Conservation (phyloP, 2,113 vertebrate genomes). For the Hypomesus transpacificus region DNA sequence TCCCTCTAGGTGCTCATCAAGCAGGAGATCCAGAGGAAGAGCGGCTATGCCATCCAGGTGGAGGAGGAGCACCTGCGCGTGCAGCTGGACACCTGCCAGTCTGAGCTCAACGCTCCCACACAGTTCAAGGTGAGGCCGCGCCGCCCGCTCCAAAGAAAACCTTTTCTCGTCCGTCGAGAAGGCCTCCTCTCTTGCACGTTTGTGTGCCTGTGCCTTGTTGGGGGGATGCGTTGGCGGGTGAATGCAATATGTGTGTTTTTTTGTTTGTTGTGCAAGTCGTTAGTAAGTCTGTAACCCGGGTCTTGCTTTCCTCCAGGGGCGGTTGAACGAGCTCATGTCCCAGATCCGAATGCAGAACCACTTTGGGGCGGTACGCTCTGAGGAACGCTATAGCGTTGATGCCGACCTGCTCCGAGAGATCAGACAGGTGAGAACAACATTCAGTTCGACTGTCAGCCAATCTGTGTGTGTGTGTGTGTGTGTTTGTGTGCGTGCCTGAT, state of each 20-base stretch:
- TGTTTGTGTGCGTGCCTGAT: neutral
- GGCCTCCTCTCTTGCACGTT: neutral
- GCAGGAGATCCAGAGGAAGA: conserved; percentile 97
- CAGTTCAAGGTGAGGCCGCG: conserved; percentile 87
- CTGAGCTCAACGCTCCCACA: conserved; percentile 93
- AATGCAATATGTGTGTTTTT: neutral
- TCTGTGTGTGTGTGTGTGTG: neutral
- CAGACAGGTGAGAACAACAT: conserved; percentile 76
- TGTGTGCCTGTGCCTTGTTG: neutral
- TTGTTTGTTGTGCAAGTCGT: neutral
- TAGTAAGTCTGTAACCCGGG: neutral
- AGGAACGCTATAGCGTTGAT: conserved; percentile 91
- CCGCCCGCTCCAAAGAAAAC: too few relatives aligned
- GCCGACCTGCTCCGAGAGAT: conserved; percentile 91
- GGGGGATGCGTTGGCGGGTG: too few relatives aligned
- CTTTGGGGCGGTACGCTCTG: conserved; percentile 88
- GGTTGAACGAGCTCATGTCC: conserved; percentile 96
- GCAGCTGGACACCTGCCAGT: conserved; percentile 94
- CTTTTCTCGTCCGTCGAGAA: neutral
- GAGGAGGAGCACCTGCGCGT: conserved; percentile 97
- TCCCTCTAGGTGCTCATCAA: conserved; percentile 87
- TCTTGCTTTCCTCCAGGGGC: conserved; percentile 74
- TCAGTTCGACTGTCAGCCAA: neutral
- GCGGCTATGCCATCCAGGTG: conserved; percentile 94
- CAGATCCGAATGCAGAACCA: conserved; percentile 99